These are phyloP conservation scores for Tribolium freemani DNA, from an alignment of 2,888 invertebrate genomes.

Conservation along the genomic window DNA sequence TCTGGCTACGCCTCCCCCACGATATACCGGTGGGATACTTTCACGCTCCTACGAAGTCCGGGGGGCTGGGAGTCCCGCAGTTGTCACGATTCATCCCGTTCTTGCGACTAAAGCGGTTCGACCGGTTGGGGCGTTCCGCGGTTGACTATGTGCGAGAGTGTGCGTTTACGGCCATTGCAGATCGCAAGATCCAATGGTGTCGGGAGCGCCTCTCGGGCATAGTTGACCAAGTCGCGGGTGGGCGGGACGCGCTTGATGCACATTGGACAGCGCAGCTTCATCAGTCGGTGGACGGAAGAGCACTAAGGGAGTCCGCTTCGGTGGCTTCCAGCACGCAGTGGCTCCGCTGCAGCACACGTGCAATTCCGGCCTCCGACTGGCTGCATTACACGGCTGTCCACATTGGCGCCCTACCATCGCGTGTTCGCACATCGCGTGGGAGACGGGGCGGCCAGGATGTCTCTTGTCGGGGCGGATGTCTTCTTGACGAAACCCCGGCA, in stretches of 20 bases:
- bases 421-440: background rate
- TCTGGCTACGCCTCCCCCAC: too few relatives aligned
- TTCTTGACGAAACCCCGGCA: background rate
- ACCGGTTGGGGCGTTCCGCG: background rate
- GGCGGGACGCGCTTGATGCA: background rate
- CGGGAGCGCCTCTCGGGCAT: background rate
- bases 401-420: constrained; percentile 7
- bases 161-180: background rate
- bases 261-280: background rate
- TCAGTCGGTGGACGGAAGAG: background rate
- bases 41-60: too few relatives aligned
- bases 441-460: background rate
- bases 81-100: background rate
- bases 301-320: background rate
- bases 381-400: constrained; percentile 1
- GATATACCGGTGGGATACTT: too few relatives aligned
- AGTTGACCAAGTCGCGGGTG: background rate
- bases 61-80: too few relatives aligned
- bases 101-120: background rate
- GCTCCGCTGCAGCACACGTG: background rate
- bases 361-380: constrained; percentile 1
- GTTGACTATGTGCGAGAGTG: background rate
- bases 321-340: background rate
- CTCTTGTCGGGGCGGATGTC: background rate
- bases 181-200: background rate